Base-by-base conservation (phyloP, 2,797 vertebrate genomes). In the Pantherophis vulpinus region DNA sequence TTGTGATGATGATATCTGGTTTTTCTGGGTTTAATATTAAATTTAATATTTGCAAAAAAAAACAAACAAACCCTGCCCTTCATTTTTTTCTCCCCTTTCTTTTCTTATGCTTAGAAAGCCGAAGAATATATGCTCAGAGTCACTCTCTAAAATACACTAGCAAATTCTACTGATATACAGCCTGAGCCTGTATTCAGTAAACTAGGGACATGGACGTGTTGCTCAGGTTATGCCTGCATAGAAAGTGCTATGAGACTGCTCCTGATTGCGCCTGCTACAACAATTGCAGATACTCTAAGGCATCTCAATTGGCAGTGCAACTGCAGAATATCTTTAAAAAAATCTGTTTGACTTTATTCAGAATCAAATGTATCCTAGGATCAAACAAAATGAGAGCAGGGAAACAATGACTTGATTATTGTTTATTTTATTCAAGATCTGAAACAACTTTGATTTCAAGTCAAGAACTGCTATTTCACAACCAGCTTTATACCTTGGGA, bases 401-500 rank as follows among this genome's bases (percentile, higher is more conserved):
- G 37, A n/a, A 93, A 25, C n/a, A 93, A n/a, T 91, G n/a, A n/a
- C 91, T 37, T 94, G 86, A 95, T 90, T 93, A 59, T 94, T 94
- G 88, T 89, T 51, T 60, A 32, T 93, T 3, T 63, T 88, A 32
- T 96, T 92, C 93, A 96, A 91, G 88, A 94, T 90, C 32, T 92
- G 37, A 86, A 91, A 90, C 54, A 79, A 58, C 90, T 91, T 79
- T 94, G 47, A 93, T 90, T 93, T 59, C n/a, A 93, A 94, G 90
- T 91, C 20, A 20, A 94, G 92, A 96, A 93, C 93, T 92, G 90
- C 29, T 14, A 42, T 95, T 95, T 94, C 47, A 86, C 32, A 88
- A 92, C n/a, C 0, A 59, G 32, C 79, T 94, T 95, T 83, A 86
- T 95, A 61, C 14, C 70, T 86, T 94, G 95, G 94, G 91, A 96